Evolutionary conservation across 2,797 vertebrate species (phyloP), one percentile per base, ranked within the genome.

Genomic region (Lutjanus argentimaculatus): DNA sequence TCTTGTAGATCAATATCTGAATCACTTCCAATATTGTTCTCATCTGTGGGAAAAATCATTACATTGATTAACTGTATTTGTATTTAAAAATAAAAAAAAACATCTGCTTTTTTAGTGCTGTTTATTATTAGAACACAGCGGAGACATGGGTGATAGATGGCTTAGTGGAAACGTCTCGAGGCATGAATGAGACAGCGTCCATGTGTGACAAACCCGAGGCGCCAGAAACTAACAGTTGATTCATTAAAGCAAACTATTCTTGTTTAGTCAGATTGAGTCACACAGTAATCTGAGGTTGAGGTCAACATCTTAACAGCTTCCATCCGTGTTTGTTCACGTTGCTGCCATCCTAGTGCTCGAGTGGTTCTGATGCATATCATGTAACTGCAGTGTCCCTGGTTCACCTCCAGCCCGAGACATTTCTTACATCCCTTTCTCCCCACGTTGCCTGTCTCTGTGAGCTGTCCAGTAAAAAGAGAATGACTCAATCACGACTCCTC

Each of bases 11-110:
- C 97, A 11, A 89, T 84, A 72, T 98, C 97, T 0, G 94, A 92
- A 0, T 97, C 97, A 1, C 97, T 97, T 89, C 95, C 96, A 0
- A 88, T 84, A 51, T 93, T 93, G 79, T 96, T 97, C 17, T 97
- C 96, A 71, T 97, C 98, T 95, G 88, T 53, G 53, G 21, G 3
- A 67, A 45, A 36, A 43, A 14, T 49, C 45, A 40, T 65, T 2
- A 46, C 11, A 49, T 66, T 53, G 0, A 49, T 21, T 21, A 14
- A 30, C 30, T 82, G 9, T 43, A 10, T 51, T 13, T 55, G 1
- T 7, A 58, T 36, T 21, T 40, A 15, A 21, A 55, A 69, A 45
- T 25, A 3, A 11, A 46, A 2, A 3, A 11, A 46, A 2, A 43
- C 25, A 17, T 52, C 6, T 67, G 16, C 17, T 6, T 42, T 40